Base-by-base conservation (phyloP, 2,888 invertebrate genomes). In the Empis stercorea region DNA sequence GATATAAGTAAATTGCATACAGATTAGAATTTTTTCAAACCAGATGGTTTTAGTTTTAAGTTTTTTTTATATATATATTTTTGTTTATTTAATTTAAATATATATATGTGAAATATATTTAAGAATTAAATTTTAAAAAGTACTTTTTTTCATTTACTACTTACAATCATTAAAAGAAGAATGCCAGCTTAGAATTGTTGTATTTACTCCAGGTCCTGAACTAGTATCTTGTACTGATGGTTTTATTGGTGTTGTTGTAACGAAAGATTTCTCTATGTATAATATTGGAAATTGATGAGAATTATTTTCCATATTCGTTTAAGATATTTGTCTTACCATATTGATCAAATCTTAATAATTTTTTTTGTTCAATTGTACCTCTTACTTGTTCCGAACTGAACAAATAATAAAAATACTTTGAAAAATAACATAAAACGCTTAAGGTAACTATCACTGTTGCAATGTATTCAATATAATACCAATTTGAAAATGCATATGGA, bases 1-100 rank as follows among this genome's bases (percentile, higher is more conserved):
- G 91, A 93, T 61, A 79, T 95, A 41, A 82, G 85, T 59, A 95
- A 95, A 74, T 59, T 82, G 1, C 5, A 11, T 23, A 10, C 3
- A n/a, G 14, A 27, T n/a, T 23, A 27, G 17, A 38, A n/a, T 10
- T n/a, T 37, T 15, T 37, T 37, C 3, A 43, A 14, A 14, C 23
- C 27, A 14, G 20, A 46, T 16, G 4, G 27, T 27, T 7, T 27
- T 27, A 27, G 9, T 27, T 27, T 9, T 27, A 27, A 27, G 23
- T 27, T 27, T 27, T 9, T 27, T 7, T 10, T 20, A n/a, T n/a
- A n/a, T n/a, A n/a, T n/a, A n/a, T n/a, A n/a, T n/a, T n/a, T n/a
- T n/a, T n/a, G n/a, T n/a, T n/a, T n/a, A n/a, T n/a, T n/a, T n/a
- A n/a, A n/a, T n/a, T n/a, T n/a, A n/a, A n/a, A n/a, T n/a, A n/a